Base-by-base conservation (phyloP, 2,113 vertebrate genomes). In the Sphyrna mokarran region DNA sequence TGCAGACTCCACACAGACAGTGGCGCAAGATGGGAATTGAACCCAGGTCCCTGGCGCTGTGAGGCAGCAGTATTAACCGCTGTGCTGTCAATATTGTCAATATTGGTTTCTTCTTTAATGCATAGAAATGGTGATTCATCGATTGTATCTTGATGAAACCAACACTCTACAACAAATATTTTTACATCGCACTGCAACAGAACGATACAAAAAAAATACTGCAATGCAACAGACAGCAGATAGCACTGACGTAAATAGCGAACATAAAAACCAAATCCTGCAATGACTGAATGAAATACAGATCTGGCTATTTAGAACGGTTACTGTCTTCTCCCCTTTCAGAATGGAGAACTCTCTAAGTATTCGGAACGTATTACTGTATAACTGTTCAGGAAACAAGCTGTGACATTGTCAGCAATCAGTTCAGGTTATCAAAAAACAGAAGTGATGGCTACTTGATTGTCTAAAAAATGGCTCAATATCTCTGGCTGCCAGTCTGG, bases 381-480 rank as follows among this genome's bases (percentile, higher is more conserved):
- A 93, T 93, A 93, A 93, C 89, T 93, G n/a, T 76, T 76, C 94
- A 95, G 94, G 94, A 72, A 95, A 48, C 94, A 95, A 72, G 94
- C 94, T 43, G 37, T 72, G 94, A 95, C 69, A 95, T 76, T 72
- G 69, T 76, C 94, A 72, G 94, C 94, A 95, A 95, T 95, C 94
- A 76, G 94, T 95, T 95, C 94, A 95, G 68, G 68, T 70, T 72
- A 72, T 72, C 37, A 95, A 95, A 94, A 95, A 95, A 61, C 94
- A 95, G 68, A 95, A 95, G 94, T 95, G 94, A 95, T 95, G 94
- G 94, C 94, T 29, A 95, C 94, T 95, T 95, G 94, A 95, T 95
- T 95, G 94, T 40, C 94, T 95, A 95, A 95, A 95, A 95, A 95
- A 95, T 95, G 94, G 94, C 94, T 95, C 94, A 95, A 95, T 95